Conservation (phyloP, 2,113 vertebrate genomes). For the Microtus richardsoni region DNA sequence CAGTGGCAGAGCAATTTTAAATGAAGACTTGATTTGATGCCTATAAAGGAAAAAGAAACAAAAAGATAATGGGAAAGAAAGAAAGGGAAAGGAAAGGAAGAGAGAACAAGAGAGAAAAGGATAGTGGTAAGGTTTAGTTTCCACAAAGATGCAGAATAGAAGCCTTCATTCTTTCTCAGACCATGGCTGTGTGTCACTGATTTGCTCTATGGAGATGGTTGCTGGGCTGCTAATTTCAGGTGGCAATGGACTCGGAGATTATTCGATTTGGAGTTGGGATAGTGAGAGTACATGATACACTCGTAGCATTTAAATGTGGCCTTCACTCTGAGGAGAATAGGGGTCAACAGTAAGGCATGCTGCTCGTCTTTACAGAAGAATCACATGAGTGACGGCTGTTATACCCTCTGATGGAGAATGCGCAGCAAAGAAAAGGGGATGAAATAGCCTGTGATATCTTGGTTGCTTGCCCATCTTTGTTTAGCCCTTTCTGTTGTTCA, state of each 20-base stretch:
- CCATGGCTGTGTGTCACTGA: neutral
- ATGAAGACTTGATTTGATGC: neutral
- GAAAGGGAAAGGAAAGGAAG: too few species aligned
- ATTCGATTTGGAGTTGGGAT: neutral
- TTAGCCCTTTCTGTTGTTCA: neutral
- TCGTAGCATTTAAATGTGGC: neutral
- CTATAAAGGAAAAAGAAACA: neutral
- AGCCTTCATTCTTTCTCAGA: neutral
- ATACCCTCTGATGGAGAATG: neutral
- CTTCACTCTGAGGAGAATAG: neutral
- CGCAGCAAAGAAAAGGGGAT: neutral
- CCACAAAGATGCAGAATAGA: neutral
- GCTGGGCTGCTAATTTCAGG: neutral
- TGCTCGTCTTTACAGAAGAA: neutral
- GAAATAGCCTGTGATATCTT: neutral
- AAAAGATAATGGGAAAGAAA: neutral
- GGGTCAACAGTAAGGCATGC: neutral
- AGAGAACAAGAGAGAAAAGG: neutral
- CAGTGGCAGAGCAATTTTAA: neutral
- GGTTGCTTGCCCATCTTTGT: neutral
- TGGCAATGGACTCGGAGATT: neutral
- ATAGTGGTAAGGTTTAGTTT: neutral
- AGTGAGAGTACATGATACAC: neutral
- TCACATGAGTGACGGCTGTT: neutral
- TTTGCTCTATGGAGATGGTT: neutral